These are phyloP conservation scores for Amblyraja radiata DNA, from an alignment of 2,797 vertebrate genomes.

Conservation along the genomic window DNA sequence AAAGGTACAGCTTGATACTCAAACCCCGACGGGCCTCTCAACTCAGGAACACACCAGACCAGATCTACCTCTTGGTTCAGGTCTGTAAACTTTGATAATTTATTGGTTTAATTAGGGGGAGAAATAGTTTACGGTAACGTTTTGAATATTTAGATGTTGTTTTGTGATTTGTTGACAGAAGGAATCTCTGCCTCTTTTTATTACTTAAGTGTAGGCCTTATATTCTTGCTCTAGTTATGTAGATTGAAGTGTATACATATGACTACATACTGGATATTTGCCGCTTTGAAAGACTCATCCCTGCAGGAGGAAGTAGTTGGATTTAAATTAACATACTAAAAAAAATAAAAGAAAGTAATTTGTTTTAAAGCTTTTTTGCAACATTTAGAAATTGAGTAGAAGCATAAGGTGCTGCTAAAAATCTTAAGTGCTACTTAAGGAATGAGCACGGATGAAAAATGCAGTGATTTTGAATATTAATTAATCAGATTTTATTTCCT, in stretches of 20 bases:
- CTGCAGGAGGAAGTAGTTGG: neutral
- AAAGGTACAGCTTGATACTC: neutral
- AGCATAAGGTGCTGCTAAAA: neutral
- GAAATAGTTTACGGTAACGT: neutral
- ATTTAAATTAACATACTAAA: neutral
- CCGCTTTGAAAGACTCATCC: neutral
- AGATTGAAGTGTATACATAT: neutral
- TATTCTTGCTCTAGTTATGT: neutral
- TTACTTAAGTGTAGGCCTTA: neutral
- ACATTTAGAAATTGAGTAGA: too few species aligned
- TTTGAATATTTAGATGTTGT: neutral
- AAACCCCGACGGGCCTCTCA: neutral
- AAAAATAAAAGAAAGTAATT: neutral
- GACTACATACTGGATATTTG: neutral
- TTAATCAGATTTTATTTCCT: constrained; percentile 1
- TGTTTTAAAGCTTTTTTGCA: neutral
- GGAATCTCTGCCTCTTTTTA: neutral
- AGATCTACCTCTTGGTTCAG: neutral
- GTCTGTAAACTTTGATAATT: neutral
- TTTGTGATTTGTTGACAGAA: neutral
- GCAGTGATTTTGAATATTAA: neutral
- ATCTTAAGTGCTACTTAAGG: neutral
- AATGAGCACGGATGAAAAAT: neutral
- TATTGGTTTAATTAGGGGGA: neutral
- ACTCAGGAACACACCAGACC: neutral